Evolutionary conservation across 2,113 vertebrate species (phyloP).

Genomic region (Coptodon bakossiorum): DNA sequence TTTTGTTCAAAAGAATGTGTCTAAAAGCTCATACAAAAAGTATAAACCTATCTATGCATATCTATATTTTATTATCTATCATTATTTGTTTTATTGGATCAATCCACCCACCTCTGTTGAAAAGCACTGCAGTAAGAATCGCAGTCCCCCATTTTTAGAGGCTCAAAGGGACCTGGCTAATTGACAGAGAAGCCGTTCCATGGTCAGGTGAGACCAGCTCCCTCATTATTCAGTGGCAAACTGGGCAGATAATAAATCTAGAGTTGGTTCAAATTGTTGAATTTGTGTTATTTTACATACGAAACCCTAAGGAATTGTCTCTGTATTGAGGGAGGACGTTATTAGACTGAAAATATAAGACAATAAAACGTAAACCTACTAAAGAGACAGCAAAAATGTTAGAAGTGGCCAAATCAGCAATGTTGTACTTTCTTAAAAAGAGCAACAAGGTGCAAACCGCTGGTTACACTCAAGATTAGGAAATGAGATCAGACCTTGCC

Average conservation of each 20-base stretch:
- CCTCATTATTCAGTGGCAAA: not conserved
- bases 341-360: not conserved
- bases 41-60: not conserved
- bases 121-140: not conserved
- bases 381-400: not conserved
- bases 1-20: not conserved
- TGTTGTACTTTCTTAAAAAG: not conserved
- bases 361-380: not conserved
- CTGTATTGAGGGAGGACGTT: rapidly evolving
- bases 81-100: rapidly evolving
- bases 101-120: not conserved
- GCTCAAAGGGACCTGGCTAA: not conserved
- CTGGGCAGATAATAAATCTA: not conserved
- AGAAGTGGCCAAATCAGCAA: not conserved
- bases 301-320: not conserved
- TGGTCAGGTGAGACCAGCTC: not conserved
- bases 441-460: not conserved
- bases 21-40: not conserved
- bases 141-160: not conserved
- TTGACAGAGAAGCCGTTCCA: not conserved
- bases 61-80: not conserved
- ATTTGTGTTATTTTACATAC: not conserved
- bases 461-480: not conserved
- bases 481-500: not conserved
- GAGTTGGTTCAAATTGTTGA: not conserved